Evolutionary conservation across 2,797 vertebrate species (phyloP), one percentile per base, ranked within the genome.

Genomic region (Coreius guichenoti): DNA sequence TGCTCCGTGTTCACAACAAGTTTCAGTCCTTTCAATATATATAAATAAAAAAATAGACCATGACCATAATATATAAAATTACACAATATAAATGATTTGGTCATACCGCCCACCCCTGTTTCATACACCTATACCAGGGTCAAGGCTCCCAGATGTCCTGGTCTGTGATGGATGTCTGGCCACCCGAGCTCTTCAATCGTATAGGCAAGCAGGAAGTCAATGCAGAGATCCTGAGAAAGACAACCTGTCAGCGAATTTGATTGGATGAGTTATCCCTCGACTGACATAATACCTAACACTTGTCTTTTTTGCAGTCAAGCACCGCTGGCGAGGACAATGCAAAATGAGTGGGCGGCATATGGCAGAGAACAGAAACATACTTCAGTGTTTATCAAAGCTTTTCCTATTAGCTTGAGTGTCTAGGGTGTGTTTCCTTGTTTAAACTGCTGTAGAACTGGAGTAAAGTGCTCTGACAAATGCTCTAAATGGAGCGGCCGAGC

Each of bases 381-480:
- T 77, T 76, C 73, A 77, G 7, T 68, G 23, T 84, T 77, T 77
- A 77, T 77, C 33, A 56, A 77, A 84, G 61, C 73, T 54, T 63
- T 77, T 84, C 31, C 43, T 36, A 65, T 84, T 68, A 84, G 45
- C 45, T 68, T 69, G 17, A 77, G 33, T 23, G 31, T 56, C 31
- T 2, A n/a, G 23, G 45, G 45, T 75, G 23, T 39, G 26, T 54
- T 39, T 76, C 82, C 82, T 65, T 36, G 70, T 82, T 74, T 82
- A 82, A 82, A 67, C 45, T 23, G 45, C 31, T 7, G 31, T 51
- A 43, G 72, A 39, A 83, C 47, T 43, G 16, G 45, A 68, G 17
- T 39, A 45, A 83, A 77, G 73, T 49, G 47, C 56, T 75, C 81
- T 36, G 56, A 65, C 61, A 76, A 67, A 76, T 68, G 73, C 31